Evolutionary conservation across 2,113 vertebrate species (phyloP).

Genomic region (Sorex fumeus): DNA sequence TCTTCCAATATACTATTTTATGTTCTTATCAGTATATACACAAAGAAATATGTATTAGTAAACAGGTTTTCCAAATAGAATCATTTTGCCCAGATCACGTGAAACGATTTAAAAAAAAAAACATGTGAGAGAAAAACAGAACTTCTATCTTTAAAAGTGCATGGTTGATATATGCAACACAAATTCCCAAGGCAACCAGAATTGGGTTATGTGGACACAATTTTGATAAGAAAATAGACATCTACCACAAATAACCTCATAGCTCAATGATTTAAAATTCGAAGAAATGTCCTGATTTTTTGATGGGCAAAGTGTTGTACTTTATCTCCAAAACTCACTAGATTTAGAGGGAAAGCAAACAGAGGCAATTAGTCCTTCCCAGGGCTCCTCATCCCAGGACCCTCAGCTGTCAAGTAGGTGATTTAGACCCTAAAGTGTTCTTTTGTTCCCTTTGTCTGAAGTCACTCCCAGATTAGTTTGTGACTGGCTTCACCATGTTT

Average conservation of each 20-base stretch:
- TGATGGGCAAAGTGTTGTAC: not conserved
- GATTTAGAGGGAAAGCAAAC: not conserved
- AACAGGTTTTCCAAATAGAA: not conserved
- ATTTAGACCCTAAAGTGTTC: constrained; percentile 59
- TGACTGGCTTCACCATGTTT: not conserved
- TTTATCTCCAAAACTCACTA: not conserved
- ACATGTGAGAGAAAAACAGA: not conserved
- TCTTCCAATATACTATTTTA: not conserved
- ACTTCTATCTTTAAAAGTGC: constrained; percentile 17
- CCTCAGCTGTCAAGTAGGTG: constrained; percentile 61
- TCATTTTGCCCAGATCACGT: not conserved
- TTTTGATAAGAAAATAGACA: not conserved
- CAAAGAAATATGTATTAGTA: not conserved
- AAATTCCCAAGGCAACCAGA: not conserved
- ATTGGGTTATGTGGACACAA: not conserved
- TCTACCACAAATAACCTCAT: not conserved
- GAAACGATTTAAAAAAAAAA: not conserved
- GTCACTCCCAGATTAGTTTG: constrained; percentile 51
- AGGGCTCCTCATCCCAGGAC: not conserved
- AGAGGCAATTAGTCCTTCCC: not conserved
- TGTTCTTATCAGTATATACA: not conserved
- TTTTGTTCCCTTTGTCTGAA: constrained; percentile 65
- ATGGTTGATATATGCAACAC: not conserved
- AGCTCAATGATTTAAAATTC: not conserved
- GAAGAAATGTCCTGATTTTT: not conserved